Evolutionary conservation across 2,888 invertebrate genomes (phyloP), one percentile per base, ranked within the genome.

Genomic region (Hermaeophaga mercurialis): DNA sequence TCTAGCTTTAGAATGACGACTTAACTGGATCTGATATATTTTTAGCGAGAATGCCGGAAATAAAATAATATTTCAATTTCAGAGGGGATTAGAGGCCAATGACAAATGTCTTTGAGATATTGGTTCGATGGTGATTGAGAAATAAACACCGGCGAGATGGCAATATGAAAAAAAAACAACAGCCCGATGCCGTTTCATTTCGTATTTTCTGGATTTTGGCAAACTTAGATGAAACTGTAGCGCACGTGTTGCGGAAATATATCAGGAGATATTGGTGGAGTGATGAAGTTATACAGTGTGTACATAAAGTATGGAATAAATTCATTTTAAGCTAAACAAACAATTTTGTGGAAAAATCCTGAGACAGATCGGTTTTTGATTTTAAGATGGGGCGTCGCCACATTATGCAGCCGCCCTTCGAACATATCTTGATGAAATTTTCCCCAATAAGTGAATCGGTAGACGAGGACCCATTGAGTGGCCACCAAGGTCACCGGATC

Each of bases 1-100:
- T 38, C 15, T n/a, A 38, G 17, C 38, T 38, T 38, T 4, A 15
- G 15, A 17, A 19, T 48, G 38, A 48, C 28, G 26, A 48, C 38
- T 38, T 26, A 48, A 39, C 12, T 11, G 15, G 15, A 22, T 19
- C 38, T 24, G 38, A 14, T 14, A 38, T 36, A 38, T 38, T 39
- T 22, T 18, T 19, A 17, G n/a, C 24, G 14, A 18, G 33, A 46
- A 7, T 17, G n/a, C 26, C n/a, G 14, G 38, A 48, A 34, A 38
- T 39, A 38, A 48, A 48, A 38, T 48, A 38, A 48, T 48, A 48
- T 48, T 48, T 48, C 38, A 39, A 48, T 48, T 48, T 48, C 48
- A 15, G 17, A 6, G 9, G n/a, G 48, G 48, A 48, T 48, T 48
- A 48, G 9, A 15, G n/a, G 28, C 38, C 26, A 48, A 38, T 38